Conservation (phyloP, 2,113 vertebrate species). For the Pollimyrus isidori region DNA sequence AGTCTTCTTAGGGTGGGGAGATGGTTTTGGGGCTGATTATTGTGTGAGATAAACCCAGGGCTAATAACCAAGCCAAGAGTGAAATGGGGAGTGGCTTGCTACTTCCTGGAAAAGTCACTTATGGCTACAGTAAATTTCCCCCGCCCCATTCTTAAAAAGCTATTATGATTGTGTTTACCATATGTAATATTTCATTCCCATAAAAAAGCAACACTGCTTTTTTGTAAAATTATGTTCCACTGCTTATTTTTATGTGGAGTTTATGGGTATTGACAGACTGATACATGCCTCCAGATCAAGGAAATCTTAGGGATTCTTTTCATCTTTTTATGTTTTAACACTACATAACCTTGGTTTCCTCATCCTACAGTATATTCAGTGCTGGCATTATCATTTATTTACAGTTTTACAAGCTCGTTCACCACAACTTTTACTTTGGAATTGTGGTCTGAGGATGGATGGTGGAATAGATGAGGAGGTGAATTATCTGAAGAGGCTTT, state of each 20-base stretch:
- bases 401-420: background rate
- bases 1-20: background rate
- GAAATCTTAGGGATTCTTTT: background rate
- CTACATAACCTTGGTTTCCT: background rate
- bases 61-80: constrained; percentile 27
- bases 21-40: background rate
- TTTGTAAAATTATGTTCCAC: background rate
- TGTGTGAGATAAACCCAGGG: background rate
- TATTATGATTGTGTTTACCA: background rate
- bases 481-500: background rate
- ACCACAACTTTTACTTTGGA: background rate
- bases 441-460: background rate
- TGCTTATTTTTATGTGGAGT: background rate
- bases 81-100: constrained; percentile 16
- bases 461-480: background rate
- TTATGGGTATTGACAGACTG: background rate
- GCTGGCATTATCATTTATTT: background rate
- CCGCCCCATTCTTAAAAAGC: background rate
- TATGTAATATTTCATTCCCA: background rate
- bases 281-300: background rate
- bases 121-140: constrained; percentile 9
- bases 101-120: constrained; percentile 3
- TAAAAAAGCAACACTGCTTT: background rate
- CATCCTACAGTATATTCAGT: background rate
- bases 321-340: background rate